Conservation (phyloP, 2,113 vertebrate species). For the Gyps fulvus region DNA sequence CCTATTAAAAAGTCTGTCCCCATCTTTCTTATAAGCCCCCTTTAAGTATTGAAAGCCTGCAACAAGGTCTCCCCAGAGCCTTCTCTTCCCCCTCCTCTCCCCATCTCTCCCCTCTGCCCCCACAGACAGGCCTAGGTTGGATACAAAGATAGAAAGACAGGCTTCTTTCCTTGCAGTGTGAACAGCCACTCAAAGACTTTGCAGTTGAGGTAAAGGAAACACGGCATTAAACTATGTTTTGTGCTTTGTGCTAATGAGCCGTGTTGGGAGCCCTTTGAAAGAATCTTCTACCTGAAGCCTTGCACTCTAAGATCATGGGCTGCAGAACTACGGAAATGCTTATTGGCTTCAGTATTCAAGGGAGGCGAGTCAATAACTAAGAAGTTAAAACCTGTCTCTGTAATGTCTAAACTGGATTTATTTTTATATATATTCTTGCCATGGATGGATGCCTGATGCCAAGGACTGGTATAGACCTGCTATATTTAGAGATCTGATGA, state of each 20-base stretch:
- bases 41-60: background rate
- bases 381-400: background rate
- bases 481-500: background rate
- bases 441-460: background rate
- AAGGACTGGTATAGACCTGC: background rate
- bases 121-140: background rate
- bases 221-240: background rate
- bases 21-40: background rate
- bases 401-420: background rate
- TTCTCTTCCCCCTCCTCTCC: background rate
- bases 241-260: background rate
- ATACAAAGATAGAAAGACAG: background rate
- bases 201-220: background rate
- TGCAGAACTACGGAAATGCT: background rate
- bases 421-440: background rate
- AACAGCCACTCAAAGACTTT: background rate
- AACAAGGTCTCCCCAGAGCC: background rate
- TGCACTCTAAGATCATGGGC: background rate
- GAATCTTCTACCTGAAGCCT: background rate
- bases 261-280: background rate
- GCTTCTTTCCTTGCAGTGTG: background rate
- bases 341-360: background rate
- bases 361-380: background rate
- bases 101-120: fast-evolving
- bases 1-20: background rate